Conservation (phyloP, 2,888 invertebrate species). For the Cephus pygmeus region DNA sequence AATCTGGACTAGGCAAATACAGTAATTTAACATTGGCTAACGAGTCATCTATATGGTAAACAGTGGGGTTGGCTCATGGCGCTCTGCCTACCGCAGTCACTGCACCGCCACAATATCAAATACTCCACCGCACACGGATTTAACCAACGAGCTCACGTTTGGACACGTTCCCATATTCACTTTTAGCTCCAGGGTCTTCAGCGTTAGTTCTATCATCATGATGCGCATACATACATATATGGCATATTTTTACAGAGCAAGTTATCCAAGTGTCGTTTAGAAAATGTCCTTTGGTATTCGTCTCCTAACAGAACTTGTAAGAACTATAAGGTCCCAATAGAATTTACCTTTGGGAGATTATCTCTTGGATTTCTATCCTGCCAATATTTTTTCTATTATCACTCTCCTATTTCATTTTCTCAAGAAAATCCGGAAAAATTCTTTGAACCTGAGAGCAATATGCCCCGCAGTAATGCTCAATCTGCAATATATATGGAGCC, state of each 20-base stretch:
- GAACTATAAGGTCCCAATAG: too few relatives aligned
- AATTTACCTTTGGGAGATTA: too few relatives aligned
- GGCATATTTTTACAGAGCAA: too few relatives aligned
- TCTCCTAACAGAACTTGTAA: too few relatives aligned
- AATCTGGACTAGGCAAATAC: conserved; percentile 60
- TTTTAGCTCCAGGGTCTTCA: conserved; percentile 25
- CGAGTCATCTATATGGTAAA: conserved; percentile 64
- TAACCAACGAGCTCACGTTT: conserved; percentile 51
- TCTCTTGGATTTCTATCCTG: too few relatives aligned
- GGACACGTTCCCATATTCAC: conserved; percentile 48
- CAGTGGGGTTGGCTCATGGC: conserved; percentile 49
- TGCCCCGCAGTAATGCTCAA: conserved; percentile 30
- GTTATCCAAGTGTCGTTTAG: too few relatives aligned
- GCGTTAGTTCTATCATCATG: too few relatives aligned
- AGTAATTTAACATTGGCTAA: conserved; percentile 62
- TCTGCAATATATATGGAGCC: conserved; percentile 31
- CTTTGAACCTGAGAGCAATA: conserved; percentile 33
- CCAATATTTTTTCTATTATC: conserved; percentile 8
- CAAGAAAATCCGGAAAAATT: conserved; percentile 2
- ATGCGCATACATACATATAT: too few relatives aligned
- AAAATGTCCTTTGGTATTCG: too few relatives aligned
- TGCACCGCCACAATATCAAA: conserved; percentile 51
- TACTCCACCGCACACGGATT: conserved; percentile 43
- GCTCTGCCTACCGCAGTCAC: conserved; percentile 43
- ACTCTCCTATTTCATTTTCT: conserved; percentile 1